A percentile compares a stretch with the other conserved stretches of the same genome.
phyloP scores from a whole-genome alignment of 2,888 invertebrate species.

The Clivina fossor region DNA sequence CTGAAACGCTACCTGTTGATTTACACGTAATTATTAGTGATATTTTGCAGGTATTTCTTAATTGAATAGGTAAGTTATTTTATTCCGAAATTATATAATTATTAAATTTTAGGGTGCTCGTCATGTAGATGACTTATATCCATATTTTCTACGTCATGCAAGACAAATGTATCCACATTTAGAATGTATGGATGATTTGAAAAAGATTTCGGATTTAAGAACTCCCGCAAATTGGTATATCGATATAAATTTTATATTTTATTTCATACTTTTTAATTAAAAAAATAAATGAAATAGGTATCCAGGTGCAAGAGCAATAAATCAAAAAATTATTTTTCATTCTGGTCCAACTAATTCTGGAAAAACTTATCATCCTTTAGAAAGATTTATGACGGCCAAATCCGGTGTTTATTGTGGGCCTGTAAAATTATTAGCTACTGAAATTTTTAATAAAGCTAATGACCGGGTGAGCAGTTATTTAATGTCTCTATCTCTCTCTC shows the following conservation, averaged over 20 bases:
- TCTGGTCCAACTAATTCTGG: conserved; percentile 99
- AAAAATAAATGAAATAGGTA: conserved; percentile 62
- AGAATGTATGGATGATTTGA: conserved; percentile 95
- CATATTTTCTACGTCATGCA: conserved; percentile 90
- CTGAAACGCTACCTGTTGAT: conserved; percentile 82
- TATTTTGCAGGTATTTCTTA: conserved; percentile 71
- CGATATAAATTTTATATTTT: conserved; percentile 28
- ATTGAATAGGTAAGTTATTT: too few relatives aligned
- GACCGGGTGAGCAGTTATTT: conserved; percentile 60
- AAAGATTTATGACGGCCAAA: conserved; percentile 81
- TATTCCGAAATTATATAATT: neutral
- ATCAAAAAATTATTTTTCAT: conserved; percentile 93
- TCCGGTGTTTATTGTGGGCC: conserved; percentile 98
- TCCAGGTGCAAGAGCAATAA: conserved; percentile 82
- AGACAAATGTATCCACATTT: conserved; percentile 93
- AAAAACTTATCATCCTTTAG: conserved; percentile 94
- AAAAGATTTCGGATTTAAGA: conserved; percentile 92
- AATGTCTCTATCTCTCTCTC: conserved; percentile 7
- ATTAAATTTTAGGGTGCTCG: conserved; percentile 62
- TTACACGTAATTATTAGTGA: conserved; percentile 90
- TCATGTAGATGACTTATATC: conserved; percentile 87
- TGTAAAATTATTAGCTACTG: conserved; percentile 88
- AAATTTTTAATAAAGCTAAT: conserved; percentile 91
- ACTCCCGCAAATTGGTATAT: conserved; percentile 91
- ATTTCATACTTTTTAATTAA: neutral